These are phyloP conservation scores for Ariolimax columbianus DNA, from an alignment of 2,888 invertebrate genomes.

Conservation along the genomic window DNA sequence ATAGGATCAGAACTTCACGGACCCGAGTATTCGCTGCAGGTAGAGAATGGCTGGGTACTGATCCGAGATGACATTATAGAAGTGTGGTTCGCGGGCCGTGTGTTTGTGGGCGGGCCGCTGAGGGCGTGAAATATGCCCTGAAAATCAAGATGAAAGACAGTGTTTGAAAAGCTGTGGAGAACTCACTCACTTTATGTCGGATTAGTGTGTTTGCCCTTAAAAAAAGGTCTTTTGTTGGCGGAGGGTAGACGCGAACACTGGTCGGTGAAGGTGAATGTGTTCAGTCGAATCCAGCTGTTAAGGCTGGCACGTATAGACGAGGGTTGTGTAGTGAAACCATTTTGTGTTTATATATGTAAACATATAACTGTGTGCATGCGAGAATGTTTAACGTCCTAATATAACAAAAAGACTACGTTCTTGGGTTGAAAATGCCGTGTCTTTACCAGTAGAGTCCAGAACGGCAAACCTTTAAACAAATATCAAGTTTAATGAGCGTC, in stretches of 20 bases:
- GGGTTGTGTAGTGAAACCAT: no score
- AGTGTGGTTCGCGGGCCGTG: background rate
- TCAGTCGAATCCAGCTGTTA: background rate
- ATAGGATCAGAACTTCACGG: background rate
- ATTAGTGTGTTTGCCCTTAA: background rate
- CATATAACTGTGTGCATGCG: background rate
- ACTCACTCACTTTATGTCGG: constrained; percentile 9
- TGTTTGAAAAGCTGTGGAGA: background rate
- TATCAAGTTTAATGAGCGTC: no score
- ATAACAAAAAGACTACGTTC: no score
- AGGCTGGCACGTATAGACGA: no score
- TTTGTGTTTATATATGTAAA: background rate
- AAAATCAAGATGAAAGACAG: constrained; percentile 10
- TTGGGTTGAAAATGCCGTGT: no score
- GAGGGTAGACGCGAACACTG: no score
- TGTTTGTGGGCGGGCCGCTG: background rate
- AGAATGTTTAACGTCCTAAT: background rate
- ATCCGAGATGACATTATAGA: background rate
- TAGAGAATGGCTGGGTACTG: background rate
- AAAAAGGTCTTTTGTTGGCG: background rate
- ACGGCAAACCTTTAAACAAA: no score
- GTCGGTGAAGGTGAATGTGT: background rate
- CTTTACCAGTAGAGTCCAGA: no score
- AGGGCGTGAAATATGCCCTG: constrained; percentile 15
- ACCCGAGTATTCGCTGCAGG: background rate